Evolutionary conservation across 2,888 invertebrate species (phyloP), one percentile per base, ranked within the genome.

Genomic region (Metopia argyrocephala): DNA sequence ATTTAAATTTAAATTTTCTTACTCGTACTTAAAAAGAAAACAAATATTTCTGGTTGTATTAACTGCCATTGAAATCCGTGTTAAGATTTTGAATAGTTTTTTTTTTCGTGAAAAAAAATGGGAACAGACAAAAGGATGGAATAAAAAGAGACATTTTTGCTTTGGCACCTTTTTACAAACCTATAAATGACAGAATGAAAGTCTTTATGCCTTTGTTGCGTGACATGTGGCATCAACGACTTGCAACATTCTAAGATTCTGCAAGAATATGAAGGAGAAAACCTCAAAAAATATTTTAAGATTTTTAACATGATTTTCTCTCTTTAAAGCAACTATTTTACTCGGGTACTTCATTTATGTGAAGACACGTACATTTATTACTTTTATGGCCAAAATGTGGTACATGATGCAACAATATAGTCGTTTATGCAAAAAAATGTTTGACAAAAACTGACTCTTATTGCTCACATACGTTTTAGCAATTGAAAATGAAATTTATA

Each of bases 351-450:
- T 79, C 52, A 59, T 69, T 59, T 69, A 45, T 59, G 59, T 31
- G 27, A 75, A 65, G 64, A 48, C 79, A 85, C 86, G 85, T 86
- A 87, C 87, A 86, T 87, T 87, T 87, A 87, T 87, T 87, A 86
- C 87, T 87, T 86, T 86, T 70, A 79, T 80, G 79, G 86, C 87
- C 81, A 85, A 85, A 86, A 85, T 86, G 86, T 87, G 86, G 85
- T 85, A 85, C 87, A 86, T 85, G 85, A 85, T 84, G 85, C 85
- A 38, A 38, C 38, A 15, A 2, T 59, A 31, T 66, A 64, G 46
- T 52, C 54, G 54, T 59, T 62, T 79, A 50, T 64, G 48, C 20
- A 12, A 23, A 74, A 21, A 62, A 38, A 38, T 38, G 12, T 15
- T 23, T 54, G n/a, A 23, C 21, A 54, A 54, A 54, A 54, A n/a